Base-by-base conservation (phyloP, 2,113 vertebrate genomes). In the Chaetodon trifascialis region DNA sequence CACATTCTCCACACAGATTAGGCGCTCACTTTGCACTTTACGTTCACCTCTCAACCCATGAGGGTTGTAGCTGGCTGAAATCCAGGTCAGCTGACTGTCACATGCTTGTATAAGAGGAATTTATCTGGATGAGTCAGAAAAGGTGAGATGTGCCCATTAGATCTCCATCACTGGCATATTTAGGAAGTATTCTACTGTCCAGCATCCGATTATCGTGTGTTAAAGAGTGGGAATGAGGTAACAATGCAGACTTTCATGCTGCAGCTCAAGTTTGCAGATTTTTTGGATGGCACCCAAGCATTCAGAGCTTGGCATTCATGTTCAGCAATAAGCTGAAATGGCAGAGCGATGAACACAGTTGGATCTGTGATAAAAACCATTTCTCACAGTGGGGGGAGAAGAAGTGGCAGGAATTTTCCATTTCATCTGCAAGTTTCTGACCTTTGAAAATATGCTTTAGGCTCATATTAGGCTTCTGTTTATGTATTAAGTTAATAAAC, bases 1-100 rank as follows among this genome's bases (percentile, higher is more conserved):
- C 93, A 93, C 93, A 95, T 95, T 95, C 93, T 89, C 86, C 52
- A 62, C 69, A 85, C 76, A 92, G 88, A 94, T 94, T 94, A 94
- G 88, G 82, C 58, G 51, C 16, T 74, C 83, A 73, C 49, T 83
- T 80, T 83, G 55, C 73, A 73, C 84, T 63, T 71, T 71, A 70
- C 70, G 65, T 82, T 74, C 54, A 73, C 76, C 42, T 58, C 62
- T 68, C 55, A 30, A 76, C 70, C 84, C 82, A 15, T 62, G 25
- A 84, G 79, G 8, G 76, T 82, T 77, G 77, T 78, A 92, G 91
- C 76, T 49, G 73, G 66, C 60, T 76, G 66, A 90, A 94, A 88
- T 90, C n/a, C 56, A 12, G 9, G 52, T 95, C 93, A 95, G 91
- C 93, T 95, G 94, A 94, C 67, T 30, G 58, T 91, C 94, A 95